Conservation (phyloP, 1,140 invertebrate species). For the Idris sp. region DNA sequence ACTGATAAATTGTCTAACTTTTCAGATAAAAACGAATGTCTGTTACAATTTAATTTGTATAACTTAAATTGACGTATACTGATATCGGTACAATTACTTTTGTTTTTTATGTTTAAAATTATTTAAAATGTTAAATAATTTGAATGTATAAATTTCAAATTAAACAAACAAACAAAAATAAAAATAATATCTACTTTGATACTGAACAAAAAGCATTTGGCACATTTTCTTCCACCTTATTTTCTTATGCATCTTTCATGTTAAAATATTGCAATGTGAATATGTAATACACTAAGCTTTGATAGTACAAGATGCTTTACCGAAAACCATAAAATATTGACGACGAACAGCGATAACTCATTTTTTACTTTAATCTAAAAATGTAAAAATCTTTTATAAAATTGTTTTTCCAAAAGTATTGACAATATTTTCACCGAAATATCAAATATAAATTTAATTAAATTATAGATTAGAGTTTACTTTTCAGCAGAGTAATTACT, state of each 20-base stretch:
- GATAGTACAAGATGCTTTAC: background rate
- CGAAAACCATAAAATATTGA: slow-evolving; percentile 4
- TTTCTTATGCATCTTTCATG: slow-evolving; percentile 9
- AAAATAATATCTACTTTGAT: slow-evolving; percentile 8
- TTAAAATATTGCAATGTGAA: slow-evolving; percentile 5
- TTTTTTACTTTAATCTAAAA: background rate
- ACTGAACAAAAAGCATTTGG: slow-evolving; percentile 3
- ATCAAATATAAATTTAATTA: too few relatives aligned
- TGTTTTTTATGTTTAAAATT: too few relatives aligned
- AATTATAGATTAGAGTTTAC: slow-evolving; percentile 7
- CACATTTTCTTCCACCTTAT: slow-evolving; percentile 9
- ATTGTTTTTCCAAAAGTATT: too few relatives aligned
- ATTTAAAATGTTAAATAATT: too few relatives aligned
- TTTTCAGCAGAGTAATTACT: slow-evolving; percentile 24
- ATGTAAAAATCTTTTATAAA: too few relatives aligned
- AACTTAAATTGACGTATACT: too few relatives aligned
- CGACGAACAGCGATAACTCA: background rate
- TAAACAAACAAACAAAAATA: slow-evolving; percentile 8
- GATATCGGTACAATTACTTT: too few relatives aligned
- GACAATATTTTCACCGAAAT: too few relatives aligned
- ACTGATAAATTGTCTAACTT: too few relatives aligned
- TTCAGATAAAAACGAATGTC: too few relatives aligned
- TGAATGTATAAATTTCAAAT: too few relatives aligned
- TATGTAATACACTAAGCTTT: background rate
- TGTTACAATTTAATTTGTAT: too few relatives aligned